Evolutionary conservation across 2,797 vertebrate species (phyloP), one percentile per base, ranked within the genome.

Genomic region (Fratercula arctica): DNA sequence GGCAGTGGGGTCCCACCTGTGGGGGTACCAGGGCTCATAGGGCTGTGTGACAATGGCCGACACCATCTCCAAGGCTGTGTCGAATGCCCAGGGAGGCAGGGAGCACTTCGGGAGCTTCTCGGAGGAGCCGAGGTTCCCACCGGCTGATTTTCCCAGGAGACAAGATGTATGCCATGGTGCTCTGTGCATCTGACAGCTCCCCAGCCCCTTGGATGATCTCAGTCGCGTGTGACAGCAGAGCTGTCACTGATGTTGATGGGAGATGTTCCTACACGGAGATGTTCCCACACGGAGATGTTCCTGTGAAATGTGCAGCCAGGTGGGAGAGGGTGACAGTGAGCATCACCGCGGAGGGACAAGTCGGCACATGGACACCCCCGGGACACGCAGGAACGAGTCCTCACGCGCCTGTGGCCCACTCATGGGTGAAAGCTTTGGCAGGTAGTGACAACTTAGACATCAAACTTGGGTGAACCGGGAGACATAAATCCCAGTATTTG

Each of bases 131-230:
- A 31, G 39, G 37, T 26, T 85, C 31, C 74, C 4, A 2, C 9
- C 8, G 35, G 45, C 13, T 61, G 63, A 11, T 45, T 51, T 41
- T 80, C 41, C 20, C 13, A 6, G 66, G 48, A 24, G 35, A 12
- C 1, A 18, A 31, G 87, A 3, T 0, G 0, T 16, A 39, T 67
- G 67, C 59, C 79, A 1, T 9, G 3, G 5, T 1, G 1, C 50
- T n/a, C 9, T 9, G 8, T 21, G 10, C 26, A 2, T 9, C 24
- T 64, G 94, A 24, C 51, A 78, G 74, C 73, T n/a, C 64, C 83
- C 0, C n/a, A 94, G 69, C 43, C 43, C 56, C 64, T 37, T 0
- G 6, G 29, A 26, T 6, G 41, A 69, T 50, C 80, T 35, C 2
- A 21, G 83, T 57, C 0, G 0, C 0, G 0, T 48, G 89, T 66